These are phyloP conservation scores for Falco peregrinus DNA, from an alignment of 2,797 vertebrate genomes.

Conservation along the genomic window DNA sequence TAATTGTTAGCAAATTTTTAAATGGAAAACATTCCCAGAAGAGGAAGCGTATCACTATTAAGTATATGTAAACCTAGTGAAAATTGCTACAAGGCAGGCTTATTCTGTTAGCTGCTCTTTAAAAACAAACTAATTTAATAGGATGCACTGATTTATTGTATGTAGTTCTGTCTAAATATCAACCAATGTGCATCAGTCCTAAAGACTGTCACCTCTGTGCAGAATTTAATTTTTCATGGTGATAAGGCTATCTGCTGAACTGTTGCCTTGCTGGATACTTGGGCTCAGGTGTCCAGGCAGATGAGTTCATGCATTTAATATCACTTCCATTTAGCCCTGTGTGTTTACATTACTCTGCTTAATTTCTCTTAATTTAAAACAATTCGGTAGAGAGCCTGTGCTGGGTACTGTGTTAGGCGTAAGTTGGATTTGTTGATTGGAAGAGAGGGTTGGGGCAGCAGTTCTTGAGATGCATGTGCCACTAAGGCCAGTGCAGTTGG, in stretches of 20 bases:
- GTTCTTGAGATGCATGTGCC: neutral
- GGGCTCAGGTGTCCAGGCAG: neutral
- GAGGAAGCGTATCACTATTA: neutral
- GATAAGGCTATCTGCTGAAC: neutral
- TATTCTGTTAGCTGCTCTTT: neutral
- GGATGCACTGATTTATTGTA: neutral
- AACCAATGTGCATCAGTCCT: neutral
- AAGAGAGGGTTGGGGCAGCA: neutral
- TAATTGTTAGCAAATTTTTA: neutral
- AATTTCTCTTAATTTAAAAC: neutral
- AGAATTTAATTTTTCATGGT: neutral
- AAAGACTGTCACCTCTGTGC: neutral
- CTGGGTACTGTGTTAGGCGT: neutral
- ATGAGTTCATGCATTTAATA: neutral
- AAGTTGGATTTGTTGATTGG: neutral
- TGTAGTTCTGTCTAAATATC: neutral
- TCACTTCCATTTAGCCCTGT: neutral
- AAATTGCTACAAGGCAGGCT: neutral
- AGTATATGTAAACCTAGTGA: neutral
- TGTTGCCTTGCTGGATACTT: neutral
- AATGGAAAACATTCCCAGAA: neutral
- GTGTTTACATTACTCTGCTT: neutral
- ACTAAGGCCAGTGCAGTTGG: neutral
- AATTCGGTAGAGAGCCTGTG: neutral
- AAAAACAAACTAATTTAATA: no score